Evolutionary conservation across 2,113 vertebrate genomes (phyloP).

Genomic region (Laterallus jamaicensis): DNA sequence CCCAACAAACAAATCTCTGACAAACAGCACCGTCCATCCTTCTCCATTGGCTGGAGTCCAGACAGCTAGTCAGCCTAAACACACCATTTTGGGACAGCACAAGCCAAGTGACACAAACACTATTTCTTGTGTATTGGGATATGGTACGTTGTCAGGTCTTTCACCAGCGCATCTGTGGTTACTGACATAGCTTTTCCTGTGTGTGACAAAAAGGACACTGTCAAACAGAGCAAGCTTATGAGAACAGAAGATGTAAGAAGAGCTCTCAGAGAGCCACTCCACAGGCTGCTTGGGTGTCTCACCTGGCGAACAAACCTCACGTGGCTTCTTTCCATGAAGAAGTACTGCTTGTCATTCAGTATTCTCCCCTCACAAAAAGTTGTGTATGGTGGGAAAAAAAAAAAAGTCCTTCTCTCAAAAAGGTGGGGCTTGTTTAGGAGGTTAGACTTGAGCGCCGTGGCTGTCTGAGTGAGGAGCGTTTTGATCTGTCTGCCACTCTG

Average conservation of each 20-base stretch:
- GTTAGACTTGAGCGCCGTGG: neutral
- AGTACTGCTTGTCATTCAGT: neutral
- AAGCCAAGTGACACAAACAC: neutral
- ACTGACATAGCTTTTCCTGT: neutral
- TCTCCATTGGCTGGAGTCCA: neutral
- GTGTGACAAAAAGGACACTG: neutral
- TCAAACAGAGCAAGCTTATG: neutral
- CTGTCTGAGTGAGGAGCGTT: neutral
- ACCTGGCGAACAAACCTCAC: neutral
- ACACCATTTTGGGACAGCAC: neutral
- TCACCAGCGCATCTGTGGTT: neutral
- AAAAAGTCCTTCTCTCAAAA: neutral
- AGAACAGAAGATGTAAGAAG: neutral
- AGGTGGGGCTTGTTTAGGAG: neutral
- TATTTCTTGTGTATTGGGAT: neutral
- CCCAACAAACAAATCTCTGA: neutral
- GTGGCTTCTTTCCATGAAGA: neutral
- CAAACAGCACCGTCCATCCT: neutral
- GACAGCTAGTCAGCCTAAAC: neutral
- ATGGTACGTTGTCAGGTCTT: neutral
- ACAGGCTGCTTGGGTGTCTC: neutral
- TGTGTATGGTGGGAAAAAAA: neutral
- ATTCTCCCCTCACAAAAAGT: neutral
- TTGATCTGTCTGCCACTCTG: neutral
- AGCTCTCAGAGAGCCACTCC: neutral